A percentile compares a stretch with the other conserved stretches of the same genome.
Evolutionary conservation across 2,113 vertebrate genomes (phyloP).

Genomic region (Pluvialis apricaria): DNA sequence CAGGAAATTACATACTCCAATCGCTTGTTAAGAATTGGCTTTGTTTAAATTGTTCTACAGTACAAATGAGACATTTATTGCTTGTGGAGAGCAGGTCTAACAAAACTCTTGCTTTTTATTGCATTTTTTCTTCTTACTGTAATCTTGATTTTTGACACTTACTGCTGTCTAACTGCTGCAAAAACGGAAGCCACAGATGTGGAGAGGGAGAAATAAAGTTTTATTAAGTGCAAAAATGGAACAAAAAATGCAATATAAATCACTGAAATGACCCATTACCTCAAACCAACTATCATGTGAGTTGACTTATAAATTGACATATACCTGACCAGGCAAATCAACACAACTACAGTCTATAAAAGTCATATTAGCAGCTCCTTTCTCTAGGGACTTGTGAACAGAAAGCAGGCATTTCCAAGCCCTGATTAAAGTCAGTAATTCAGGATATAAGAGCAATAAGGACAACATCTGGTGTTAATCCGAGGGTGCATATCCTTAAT

Average conservation of each 20-base stretch:
- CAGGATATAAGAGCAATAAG: background rate
- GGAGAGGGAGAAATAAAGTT: background rate
- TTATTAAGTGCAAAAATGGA: background rate
- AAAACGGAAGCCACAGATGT: background rate
- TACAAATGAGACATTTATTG: background rate
- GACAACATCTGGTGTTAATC: background rate
- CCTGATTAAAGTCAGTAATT: background rate
- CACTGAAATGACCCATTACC: background rate
- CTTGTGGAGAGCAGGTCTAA: background rate
- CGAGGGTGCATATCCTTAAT: background rate
- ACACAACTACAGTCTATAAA: background rate
- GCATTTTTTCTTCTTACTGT: background rate
- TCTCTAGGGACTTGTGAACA: background rate
- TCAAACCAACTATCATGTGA: background rate
- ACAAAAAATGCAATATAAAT: background rate
- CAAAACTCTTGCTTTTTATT: background rate
- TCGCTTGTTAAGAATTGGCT: background rate
- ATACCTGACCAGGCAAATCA: background rate
- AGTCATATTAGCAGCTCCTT: background rate
- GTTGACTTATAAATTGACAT: background rate
- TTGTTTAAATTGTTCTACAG: background rate
- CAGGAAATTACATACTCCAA: background rate
- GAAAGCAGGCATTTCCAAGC: background rate
- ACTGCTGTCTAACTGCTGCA: background rate
- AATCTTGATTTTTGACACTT: background rate